Base-by-base conservation (phyloP, 2,797 vertebrate species). In the Loris lydekkerianus region DNA sequence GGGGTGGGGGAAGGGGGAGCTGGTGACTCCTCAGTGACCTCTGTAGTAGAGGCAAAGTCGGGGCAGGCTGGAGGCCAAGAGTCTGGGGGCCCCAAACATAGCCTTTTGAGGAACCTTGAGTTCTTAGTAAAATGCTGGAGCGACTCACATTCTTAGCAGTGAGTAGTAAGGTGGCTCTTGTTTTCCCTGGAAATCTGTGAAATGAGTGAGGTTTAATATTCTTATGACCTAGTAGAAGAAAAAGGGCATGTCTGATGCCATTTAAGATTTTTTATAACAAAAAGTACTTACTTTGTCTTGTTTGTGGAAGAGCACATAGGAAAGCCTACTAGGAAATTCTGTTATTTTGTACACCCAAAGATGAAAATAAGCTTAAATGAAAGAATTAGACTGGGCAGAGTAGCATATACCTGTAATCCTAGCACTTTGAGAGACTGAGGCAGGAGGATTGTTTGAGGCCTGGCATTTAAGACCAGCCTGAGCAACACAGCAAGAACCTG, bases 11-110 rank as follows among this genome's bases (percentile, higher is more conserved):
- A 5, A 15, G 27, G 73, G 46, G 10, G 63, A 58, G 56, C 67
- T 88, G 86, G 25, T 86, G 86, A 94, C 87, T 87, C 72, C 37
- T 82, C 40, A 21, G 31, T 96, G 91, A 94, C 91, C 86, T 93
- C 56, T 49, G 58, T 27, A 23, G 18, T 67, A 43, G 17, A 83
- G 43, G 72, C 53, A 6, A 0, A 49, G 7, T 15, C 34, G 73
- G 60, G 82, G 70, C 69, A 43, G 73, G 86, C 82, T 86, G 27
- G 72, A 86, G 77, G 94, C 82, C 77, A 65, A 61, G 67, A 43
- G 49, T 76, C 21, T 6, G 20, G 43, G 40, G 60, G 23, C 40
- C 65, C 23, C 10, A 69, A 31, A 31, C 60, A 6, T 9, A 20
- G 34, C 58, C 17, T 17, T n/a, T 60, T 82, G 37, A 80, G 56